Base-by-base conservation (phyloP, 2,113 vertebrate species). In the Sinocyclocheilus anshuiensis region DNA sequence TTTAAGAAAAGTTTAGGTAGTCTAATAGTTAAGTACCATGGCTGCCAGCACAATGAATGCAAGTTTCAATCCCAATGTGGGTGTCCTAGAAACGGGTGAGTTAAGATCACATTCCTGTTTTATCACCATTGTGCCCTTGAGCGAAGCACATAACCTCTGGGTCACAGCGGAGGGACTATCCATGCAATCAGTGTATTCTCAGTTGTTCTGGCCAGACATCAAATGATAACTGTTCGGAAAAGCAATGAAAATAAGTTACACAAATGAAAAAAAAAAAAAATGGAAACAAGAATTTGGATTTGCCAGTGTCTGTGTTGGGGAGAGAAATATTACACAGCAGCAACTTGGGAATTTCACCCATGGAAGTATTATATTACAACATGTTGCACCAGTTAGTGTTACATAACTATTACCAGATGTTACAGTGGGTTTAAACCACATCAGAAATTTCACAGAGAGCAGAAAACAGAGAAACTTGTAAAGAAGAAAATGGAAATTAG, bases 361-460 rank as follows among this genome's bases (percentile, higher is more conserved):
- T 53, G 13, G 26, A 77, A 77, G 76, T 55, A 33, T 57, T 55
- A 77, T 77, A 77, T 77, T 77, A 57, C 50, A 77, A 50, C 76
- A 77, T 57, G 48, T 77, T 77, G 76, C 76, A 77, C n/a, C 76
- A 77, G 50, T 77, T 77, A 33, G 50, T 77, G 50, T 77, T 53
- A 77, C 48, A 77, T 77, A 11, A 77, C 24, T 55, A 55, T 11
- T 29, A 12, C 75, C 75, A 77, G 75, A 55, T 77, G 75, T 77
- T 33, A 77, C 75, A 53, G 9, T 5, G 50, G 24, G 50, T 57
- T 77, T 55, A 57, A 77, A 77, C 4, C 10, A 4, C 48, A 10
- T 16, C 75, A 33, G 26, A 33, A 33, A 33, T 15, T 77, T 77
- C 36, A 39, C 33, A 48, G 42, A 48, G 6, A 48, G 42, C 22